A percentile compares a stretch with the other conserved stretches of the same genome.
These are phyloP conservation scores for Distichodus sexfasciatus DNA, from an alignment of 2,797 vertebrate genomes.

Conservation along the genomic window DNA sequence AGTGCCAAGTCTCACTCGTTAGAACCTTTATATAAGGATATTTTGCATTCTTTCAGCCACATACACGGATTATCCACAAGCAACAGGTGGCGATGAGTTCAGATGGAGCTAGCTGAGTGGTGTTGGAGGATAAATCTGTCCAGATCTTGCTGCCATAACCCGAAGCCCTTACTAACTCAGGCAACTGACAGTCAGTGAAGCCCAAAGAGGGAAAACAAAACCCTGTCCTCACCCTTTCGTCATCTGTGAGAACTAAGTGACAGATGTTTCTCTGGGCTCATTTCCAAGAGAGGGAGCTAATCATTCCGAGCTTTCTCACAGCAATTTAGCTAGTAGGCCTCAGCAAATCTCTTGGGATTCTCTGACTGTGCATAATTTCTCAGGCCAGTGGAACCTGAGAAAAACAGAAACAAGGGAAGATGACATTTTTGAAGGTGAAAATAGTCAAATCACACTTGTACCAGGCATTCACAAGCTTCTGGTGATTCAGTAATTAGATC, in stretches of 20 bases:
- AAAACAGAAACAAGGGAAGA: not conserved
- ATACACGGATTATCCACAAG: too few relatives aligned
- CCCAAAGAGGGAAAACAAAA: not conserved
- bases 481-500: too few relatives aligned
- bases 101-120: too few relatives aligned
- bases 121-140: too few relatives aligned
- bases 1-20: too few relatives aligned
- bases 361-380: constrained; percentile 49
- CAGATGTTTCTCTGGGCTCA: constrained; percentile 60
- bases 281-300: constrained; percentile 42
- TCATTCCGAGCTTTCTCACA: constrained; percentile 46
- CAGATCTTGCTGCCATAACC: too few relatives aligned
- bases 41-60: too few relatives aligned
- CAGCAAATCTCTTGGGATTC: constrained; percentile 54
- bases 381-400: constrained; percentile 36
- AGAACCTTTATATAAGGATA: too few relatives aligned
- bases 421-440: not conserved
- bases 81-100: too few relatives aligned
- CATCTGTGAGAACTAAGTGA: constrained; percentile 43
- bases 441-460: constrained; percentile 48
- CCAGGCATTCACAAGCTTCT: too few relatives aligned
- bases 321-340: constrained; percentile 41
- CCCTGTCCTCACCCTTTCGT: constrained; percentile 33
- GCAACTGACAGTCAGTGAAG: too few relatives aligned
- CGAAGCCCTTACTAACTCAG: too few relatives aligned